phyloP scores from a whole-genome alignment of 1,140 invertebrate genomes.

The Thaumatotibia leucotreta region DNA sequence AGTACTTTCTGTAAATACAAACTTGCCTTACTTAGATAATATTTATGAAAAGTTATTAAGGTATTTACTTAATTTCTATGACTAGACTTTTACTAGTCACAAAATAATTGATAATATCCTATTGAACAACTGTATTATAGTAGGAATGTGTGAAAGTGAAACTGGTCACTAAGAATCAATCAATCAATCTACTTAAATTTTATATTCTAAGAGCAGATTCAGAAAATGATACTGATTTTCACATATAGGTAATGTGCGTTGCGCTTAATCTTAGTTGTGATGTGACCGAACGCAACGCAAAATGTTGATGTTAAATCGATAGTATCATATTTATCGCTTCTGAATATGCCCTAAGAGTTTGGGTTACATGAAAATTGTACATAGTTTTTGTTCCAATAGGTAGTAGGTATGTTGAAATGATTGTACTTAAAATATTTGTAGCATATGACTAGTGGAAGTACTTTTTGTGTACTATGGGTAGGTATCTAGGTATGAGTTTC shows the following conservation, averaged over 20 bases:
- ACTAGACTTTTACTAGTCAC: constrained; percentile 72
- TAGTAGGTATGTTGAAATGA: constrained; percentile 1
- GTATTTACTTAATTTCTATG: constrained; percentile 43
- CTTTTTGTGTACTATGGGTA: neutral
- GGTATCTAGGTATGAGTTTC: neutral
- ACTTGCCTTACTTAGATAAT: constrained; percentile 53
- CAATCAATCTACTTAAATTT: constrained; percentile 9
- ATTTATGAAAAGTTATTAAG: constrained; percentile 48
- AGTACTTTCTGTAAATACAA: constrained; percentile 63
- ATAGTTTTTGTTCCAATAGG: neutral
- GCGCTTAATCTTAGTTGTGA: neutral
- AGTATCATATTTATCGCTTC: neutral
- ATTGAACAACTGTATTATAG: neutral
- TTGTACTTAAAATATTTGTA: constrained; percentile 11
- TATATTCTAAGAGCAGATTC: neutral
- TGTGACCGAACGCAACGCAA: neutral
- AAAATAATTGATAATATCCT: constrained; percentile 26
- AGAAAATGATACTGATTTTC: neutral
- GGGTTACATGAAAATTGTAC: neutral
- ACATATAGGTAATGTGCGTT: neutral
- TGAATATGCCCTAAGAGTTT: neutral
- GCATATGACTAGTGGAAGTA: neutral
- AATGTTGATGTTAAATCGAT: neutral
- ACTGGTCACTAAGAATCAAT: constrained; percentile 1
- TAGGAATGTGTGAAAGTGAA: neutral